Evolutionary conservation across 2,888 invertebrate genomes (phyloP), one percentile per base, ranked within the genome.

Genomic region (Folsomia candida): DNA sequence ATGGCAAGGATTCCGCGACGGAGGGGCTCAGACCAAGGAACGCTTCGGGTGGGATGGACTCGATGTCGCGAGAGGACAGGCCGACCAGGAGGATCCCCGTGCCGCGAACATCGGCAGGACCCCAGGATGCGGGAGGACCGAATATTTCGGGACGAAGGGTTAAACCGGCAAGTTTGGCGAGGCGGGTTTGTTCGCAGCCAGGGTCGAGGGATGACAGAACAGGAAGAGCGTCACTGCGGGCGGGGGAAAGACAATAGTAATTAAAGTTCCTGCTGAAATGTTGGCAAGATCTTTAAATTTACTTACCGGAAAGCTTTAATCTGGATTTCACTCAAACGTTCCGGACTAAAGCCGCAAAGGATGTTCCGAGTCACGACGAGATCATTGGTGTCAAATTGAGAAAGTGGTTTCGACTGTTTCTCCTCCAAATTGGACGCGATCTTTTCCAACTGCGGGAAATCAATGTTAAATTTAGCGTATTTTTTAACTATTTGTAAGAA

Each of bases 91-190:
- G 66, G 18, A 73, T 69, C 14, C 78, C 78, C 25, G 64, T 71
- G 22, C 74, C 77, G 9, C 78, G 70, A 6, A 69, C 77, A 70
- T 78, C 78, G n/a, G 78, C 78, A 51, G 76, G 26, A 1, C 73
- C 71, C 78, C 78, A 78, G 11, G 72, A 65, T 29, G 37, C 57
- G 1, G 76, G 74, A 51, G 71, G 70, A 18, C 76, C 78, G 60
- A 72, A 71, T 1, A 74, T 69, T 29, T 69, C 67, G 0, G 65
- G 69, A 11, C 69, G 61, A 0, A 69, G 66, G 14, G 70, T 54
- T 24, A 77, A 58, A 2, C 59, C 70, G 11, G 73, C 72, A 26
- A 78, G 60, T 4, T 74, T 68, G 4, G 68, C 65, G 0, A 78
- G 63, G 24, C 74, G 61, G 1, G 72, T 72, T 64, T 70, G 70